Evolutionary conservation across 2,888 invertebrate species (phyloP).

Genomic region (Phytoseiulus persimilis): DNA sequence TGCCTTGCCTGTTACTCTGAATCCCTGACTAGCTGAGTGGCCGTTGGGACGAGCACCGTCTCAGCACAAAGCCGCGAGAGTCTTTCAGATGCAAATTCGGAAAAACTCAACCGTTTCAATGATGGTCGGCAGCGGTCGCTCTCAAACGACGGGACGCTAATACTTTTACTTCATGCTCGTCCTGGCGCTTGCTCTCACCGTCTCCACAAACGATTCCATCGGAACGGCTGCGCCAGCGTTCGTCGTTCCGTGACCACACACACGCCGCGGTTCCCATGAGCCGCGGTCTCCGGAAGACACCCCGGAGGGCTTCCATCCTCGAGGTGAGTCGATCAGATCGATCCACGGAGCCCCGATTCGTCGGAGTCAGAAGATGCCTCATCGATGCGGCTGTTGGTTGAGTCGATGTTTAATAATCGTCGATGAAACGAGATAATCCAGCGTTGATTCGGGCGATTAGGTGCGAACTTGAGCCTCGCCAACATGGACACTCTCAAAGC

Average conservation of each 20-base stretch:
- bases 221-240: neutral
- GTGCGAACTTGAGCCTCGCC: no score
- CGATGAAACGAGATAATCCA: no score
- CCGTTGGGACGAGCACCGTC: neutral
- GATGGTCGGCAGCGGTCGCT: neutral
- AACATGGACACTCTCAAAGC: no score
- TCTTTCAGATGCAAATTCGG: slow-evolving; percentile 5
- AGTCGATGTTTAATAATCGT: no score
- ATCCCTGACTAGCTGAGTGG: neutral
- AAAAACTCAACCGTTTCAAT: neutral
- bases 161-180: neutral
- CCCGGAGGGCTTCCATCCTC: no score
- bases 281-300: no score
- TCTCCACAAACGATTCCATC: neutral
- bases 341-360: no score
- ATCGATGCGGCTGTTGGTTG: no score
- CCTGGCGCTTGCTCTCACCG: neutral
- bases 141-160: slow-evolving; percentile 5
- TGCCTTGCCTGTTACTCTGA: neutral
- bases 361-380: no score
- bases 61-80: neutral
- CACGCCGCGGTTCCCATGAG: neutral
- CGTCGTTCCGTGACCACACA: neutral
- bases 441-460: no score
- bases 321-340: no score